Percentiles rank a stretch among this genome's conserved stretches.
These are phyloP conservation scores for Pycnonotus jocosus DNA, from an alignment of 2,113 vertebrate genomes.

Conservation along the genomic window DNA sequence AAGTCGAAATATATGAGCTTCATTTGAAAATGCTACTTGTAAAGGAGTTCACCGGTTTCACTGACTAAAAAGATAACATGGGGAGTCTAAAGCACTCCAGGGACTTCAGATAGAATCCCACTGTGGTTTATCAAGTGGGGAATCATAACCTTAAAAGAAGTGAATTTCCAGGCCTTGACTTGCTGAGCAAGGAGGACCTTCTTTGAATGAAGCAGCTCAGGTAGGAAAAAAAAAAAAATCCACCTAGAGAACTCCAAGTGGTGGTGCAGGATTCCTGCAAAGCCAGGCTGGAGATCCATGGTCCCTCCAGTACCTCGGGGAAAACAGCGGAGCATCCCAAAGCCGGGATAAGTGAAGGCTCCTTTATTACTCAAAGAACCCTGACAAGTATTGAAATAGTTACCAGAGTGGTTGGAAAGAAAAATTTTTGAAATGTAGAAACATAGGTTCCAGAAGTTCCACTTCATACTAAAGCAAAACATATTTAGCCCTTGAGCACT, in stretches of 20 bases:
- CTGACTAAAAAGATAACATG: constrained; percentile 20
- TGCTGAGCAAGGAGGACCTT: constrained; percentile 31
- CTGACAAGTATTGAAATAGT: background rate
- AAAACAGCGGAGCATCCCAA: background rate
- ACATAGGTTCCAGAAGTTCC: background rate
- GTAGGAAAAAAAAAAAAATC: background rate
- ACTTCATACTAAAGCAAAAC: background rate
- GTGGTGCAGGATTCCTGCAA: background rate
- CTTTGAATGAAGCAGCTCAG: background rate
- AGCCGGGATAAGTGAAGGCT: background rate
- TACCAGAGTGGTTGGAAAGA: background rate
- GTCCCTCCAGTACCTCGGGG: background rate
- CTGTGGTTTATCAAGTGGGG: constrained; percentile 27
- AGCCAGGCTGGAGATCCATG: background rate
- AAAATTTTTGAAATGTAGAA: background rate
- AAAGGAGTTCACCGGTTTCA: constrained; percentile 52
- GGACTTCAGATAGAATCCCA: constrained; percentile 51
- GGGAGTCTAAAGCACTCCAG: constrained; percentile 41
- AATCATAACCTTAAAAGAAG: constrained; percentile 33
- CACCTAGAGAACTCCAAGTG: background rate
- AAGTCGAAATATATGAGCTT: constrained; percentile 13
- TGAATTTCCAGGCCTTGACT: constrained; percentile 48
- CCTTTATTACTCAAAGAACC: background rate
- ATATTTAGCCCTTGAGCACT: background rate
- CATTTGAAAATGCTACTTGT: constrained; percentile 46